Evolutionary conservation across 2,797 vertebrate genomes (phyloP), one percentile per base, ranked within the genome.

Genomic region (Zalophus californianus): DNA sequence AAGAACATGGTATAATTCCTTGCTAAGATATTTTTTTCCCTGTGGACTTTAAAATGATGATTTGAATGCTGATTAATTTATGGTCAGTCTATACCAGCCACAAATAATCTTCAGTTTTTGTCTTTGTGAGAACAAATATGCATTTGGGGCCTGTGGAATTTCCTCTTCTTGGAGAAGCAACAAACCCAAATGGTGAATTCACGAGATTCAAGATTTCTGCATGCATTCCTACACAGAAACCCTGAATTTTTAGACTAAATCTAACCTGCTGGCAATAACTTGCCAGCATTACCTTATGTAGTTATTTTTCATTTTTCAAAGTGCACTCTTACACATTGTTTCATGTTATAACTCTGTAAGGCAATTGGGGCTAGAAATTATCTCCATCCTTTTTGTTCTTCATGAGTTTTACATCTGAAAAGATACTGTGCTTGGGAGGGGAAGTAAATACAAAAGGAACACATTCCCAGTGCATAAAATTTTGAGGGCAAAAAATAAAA

Each of bases 61-160:
- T 58, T 91, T 89, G 77, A 73, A 92, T 88, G 83, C 75, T 88
- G 41, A 86, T 75, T 48, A 96, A 58, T 80, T 73, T 83, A 66
- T 6, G 56, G 29, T 89, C n/a, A 73, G n/a, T 87, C 20, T 84
- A 32, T 73, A 62, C 1, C 6, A 62, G 54, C 23, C 94, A 68
- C 56, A 94, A 86, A 80, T 78, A 79, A 80, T 77, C 56, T 77
- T 77, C 12, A 66, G 15, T 52, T 86, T 86, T 32, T 75, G n/a
- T 15, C 25, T 93, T 44, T 60, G 73, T 70, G 84, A 96, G 58
- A 86, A 96, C 32, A 89, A 79, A 58, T 52, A 72, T 7, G 18
- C 38, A 66, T 50, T 82, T 90, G 32, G 68, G 12, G 7, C n/a
- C 41, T 77, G 9, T 35, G 48, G 44, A 79, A 91, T 62, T 66